phyloP scores from a whole-genome alignment of 2,113 vertebrate species.

The Varanus komodoensis region DNA sequence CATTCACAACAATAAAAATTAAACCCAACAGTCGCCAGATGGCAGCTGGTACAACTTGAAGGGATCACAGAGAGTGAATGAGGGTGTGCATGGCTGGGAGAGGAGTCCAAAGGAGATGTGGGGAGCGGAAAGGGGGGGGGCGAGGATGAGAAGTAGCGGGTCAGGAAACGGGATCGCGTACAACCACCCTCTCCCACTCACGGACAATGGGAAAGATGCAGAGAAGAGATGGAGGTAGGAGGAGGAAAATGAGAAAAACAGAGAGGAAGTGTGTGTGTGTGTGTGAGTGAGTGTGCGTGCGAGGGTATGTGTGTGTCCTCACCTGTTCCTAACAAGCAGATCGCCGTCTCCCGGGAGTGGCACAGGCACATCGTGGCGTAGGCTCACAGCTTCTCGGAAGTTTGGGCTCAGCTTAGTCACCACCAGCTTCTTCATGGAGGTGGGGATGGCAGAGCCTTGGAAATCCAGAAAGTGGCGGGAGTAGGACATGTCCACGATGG shows the following conservation, averaged over 20 bases:
- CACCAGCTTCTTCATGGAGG: slow-evolving; percentile 89
- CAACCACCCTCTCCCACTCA: neutral
- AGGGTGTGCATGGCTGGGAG: neutral
- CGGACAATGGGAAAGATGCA: neutral
- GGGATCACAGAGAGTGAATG: slow-evolving; percentile 46
- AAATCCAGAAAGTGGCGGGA: slow-evolving; percentile 94
- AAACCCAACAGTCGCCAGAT: slow-evolving; percentile 78
- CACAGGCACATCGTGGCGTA: slow-evolving; percentile 80
- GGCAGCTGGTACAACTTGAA: slow-evolving; percentile 76
- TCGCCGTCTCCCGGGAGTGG: slow-evolving; percentile 91
- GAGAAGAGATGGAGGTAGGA: neutral
- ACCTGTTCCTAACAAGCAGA: slow-evolving; percentile 93
- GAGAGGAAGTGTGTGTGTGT: too few relatives aligned
- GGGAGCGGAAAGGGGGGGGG: neutral
- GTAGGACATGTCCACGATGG: slow-evolving; percentile 92
- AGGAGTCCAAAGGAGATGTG: slow-evolving; percentile 40
- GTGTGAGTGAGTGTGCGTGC: too few relatives aligned
- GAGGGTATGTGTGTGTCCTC: slow-evolving; percentile 63
- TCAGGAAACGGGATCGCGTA: neutral
- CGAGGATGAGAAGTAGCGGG: neutral
- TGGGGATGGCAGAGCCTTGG: slow-evolving; percentile 88
- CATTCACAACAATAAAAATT: slow-evolving; percentile 60
- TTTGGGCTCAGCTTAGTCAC: slow-evolving; percentile 87
- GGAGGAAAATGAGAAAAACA: neutral
- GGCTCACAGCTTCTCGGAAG: slow-evolving; percentile 87